Base-by-base conservation (phyloP, 1,140 invertebrate species). In the Notospermus geniculatus region DNA sequence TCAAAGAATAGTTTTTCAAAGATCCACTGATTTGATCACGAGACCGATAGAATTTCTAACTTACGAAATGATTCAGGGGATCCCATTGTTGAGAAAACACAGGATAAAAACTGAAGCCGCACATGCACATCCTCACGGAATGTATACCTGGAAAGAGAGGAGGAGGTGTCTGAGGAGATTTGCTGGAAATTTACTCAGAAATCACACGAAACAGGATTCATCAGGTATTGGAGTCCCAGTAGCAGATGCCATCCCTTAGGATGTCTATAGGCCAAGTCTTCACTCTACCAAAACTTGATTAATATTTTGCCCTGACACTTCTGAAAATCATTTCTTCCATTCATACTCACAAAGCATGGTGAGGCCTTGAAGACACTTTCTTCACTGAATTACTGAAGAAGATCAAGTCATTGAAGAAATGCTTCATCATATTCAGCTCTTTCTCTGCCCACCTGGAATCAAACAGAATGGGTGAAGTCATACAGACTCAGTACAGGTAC, bases 81-180 rank as follows among this genome's bases (percentile, higher is more conserved):
- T 9, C 90, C 91, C 59, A 92, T 79, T 0, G 88, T 88, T n/a
- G 91, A 93, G 80, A 93, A 97, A 36, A 96, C 88, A 52, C 91
- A 92, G 1, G 92, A 91, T 22, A 97, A 83, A 81, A 97, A 97
- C 75, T 93, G 89, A 60, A 97, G 79, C 15, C 93, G 83, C 13
- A 93, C 92, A 77, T 93, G 92, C 45, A 97, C 87, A 77, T 96
- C 91, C 11, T 91, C 92, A 74, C 91, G 90, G 79, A 94, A 92
- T 30, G 89, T 88, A 80, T 92, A 93, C 30, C 81, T 82, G 61
- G 1, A 73, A 65, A 62, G 15, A 50, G 13, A 56, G 54, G 63
- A 59, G 11, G n/a, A n/a, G n/a, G n/a, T n/a, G n/a, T n/a, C n/a
- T n/a, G n/a, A n/a, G n/a, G n/a, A n/a, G n/a, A n/a, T n/a, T n/a